phyloP scores from a whole-genome alignment of 2,797 vertebrate genomes.

The Apodemus agrarius region DNA sequence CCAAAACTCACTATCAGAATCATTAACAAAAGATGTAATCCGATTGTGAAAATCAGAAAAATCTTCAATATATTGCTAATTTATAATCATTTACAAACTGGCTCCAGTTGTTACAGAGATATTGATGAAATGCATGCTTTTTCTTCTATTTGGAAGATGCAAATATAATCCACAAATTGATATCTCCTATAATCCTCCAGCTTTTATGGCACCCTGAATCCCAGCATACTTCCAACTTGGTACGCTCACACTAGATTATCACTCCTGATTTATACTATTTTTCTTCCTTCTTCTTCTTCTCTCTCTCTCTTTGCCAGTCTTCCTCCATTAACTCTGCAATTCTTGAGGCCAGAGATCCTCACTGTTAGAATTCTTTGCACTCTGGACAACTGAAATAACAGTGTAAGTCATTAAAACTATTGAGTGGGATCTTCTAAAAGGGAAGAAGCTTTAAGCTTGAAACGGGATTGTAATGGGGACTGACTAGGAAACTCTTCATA shows the following conservation, averaged over 20 bases:
- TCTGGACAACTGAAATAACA: background rate
- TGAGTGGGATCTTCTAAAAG: no score
- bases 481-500: background rate
- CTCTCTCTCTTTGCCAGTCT: background rate
- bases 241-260: background rate
- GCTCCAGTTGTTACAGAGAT: background rate
- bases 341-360: background rate
- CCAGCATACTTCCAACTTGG: background rate
- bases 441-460: background rate
- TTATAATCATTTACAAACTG: background rate
- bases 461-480: background rate
- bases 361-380: background rate
- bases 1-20: background rate
- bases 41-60: background rate
- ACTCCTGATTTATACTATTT: accelerated
- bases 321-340: background rate
- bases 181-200: background rate
- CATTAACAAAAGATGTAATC: background rate
- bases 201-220: background rate
- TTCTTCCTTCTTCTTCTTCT: background rate
- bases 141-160: background rate
- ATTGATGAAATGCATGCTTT: background rate
- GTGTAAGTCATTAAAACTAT: background rate
- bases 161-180: background rate
- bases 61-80: background rate